Evolutionary conservation across 2,797 vertebrate genomes (phyloP), one percentile per base, ranked within the genome.

Genomic region (Sebastes oblongus): DNA sequence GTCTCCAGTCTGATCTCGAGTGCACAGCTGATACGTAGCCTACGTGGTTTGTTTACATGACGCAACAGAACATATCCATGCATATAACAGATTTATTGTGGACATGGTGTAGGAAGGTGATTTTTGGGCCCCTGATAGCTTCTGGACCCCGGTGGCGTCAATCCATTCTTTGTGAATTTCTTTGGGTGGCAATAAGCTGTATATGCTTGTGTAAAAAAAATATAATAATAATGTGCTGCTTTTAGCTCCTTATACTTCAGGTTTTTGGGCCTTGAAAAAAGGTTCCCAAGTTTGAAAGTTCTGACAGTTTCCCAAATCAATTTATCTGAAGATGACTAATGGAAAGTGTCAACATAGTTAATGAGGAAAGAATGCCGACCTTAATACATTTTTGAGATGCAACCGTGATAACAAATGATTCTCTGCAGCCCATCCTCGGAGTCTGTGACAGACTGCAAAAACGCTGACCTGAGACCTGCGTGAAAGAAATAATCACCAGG

Each of bases 401-500:
- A 75, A 72, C 64, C 50, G 3, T 54, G 74, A 90, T 87, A 86
- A 87, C 62, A 87, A 80, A 89, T 86, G 66, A 67, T 50, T 59
- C 39, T 80, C 32, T 34, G 58, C 39, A 32, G 22, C 36, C 66
- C 16, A 34, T 83, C 68, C 65, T 59, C 12, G 1, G 42, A 30
- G 62, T 80, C 64, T 39, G 11, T 64, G 62, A 72, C 55, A 81
- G 66, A 56, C 66, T 25, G 50, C 65, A 85, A 88, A 88, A 86
- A 72, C 1, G 70, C 82, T 91, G 84, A 86, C 83, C 82, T 76
- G 85, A 83, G 66, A 80, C 62, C 74, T 60, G 77, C 69, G 25
- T 30, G 64, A 83, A 78, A 84, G 71, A 87, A 76, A 78, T 91
- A 80, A 91, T 91, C 88, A 90, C 87, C 79, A 82, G 84, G 68